Evolutionary conservation across 2,888 invertebrate species (phyloP), one percentile per base, ranked within the genome.

Genomic region (Rotaria sp.): DNA sequence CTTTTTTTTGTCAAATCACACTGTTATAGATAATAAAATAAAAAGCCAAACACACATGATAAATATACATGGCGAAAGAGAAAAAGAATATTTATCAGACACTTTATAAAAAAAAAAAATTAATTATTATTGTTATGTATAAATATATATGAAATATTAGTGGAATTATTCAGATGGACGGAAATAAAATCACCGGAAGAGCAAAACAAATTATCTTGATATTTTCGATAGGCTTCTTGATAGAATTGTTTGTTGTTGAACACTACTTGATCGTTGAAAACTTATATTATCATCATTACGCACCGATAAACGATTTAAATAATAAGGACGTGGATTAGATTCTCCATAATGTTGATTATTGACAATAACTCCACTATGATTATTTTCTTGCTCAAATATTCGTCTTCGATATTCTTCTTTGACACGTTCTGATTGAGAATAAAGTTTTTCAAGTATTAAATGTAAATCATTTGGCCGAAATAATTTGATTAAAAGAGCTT

Each of bases 401-500:
- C 80, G 80, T 80, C 80, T 8, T 80, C 45, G 41, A 45, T 45
- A 80, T 80, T 80, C 80, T 45, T 80, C 80, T 80, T 80, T 80
- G 26, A 80, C 80, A 45, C 80, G 80, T 26, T 26, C 26, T 2
- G 80, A 80, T 80, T 80, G 80, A 21, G 80, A 80, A 45, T 80
- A 80, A 13, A 80, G 45, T 80, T 80, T 80, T 80, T 80, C 80
- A 45, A 80, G 45, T 26, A 80, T 80, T n/a, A 80, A 80, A 45
- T 80, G 80, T 80, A 80, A 80, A 80, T 80, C 80, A 80, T 80
- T 80, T 26, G 84, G 84, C 15, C 57, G 95, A 90, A 96, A 95
- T 75, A 95, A 91, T 87, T 94, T 94, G 88, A 94, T 93, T 86
- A 95, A 90, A 85, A 94, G 93, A 89, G 95, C 95, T 92, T 96